Percentiles rank a stretch among this genome's conserved stretches.
These are phyloP conservation scores for Trochalopteron elliotii DNA, from an alignment of 2,113 vertebrate genomes.

Conservation along the genomic window DNA sequence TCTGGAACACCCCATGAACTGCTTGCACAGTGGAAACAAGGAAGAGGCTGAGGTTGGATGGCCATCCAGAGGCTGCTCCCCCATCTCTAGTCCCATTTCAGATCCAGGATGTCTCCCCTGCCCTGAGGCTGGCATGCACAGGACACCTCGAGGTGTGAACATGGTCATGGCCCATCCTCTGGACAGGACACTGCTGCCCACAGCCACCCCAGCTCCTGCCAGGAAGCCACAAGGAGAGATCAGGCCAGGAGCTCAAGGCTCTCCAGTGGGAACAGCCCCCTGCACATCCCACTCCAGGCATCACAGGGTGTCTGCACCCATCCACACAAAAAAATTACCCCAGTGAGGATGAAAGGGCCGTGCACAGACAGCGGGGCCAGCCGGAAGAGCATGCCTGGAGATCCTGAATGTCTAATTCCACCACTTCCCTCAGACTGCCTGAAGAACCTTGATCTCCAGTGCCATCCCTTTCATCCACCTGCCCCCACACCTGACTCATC, in stretches of 20 bases:
- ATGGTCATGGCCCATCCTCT: accelerated
- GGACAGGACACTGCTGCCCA: neutral
- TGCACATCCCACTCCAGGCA: neutral
- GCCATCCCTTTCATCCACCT: conserved; percentile 36
- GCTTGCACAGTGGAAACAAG: neutral
- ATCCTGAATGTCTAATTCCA: conserved; percentile 49
- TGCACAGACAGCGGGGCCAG: neutral
- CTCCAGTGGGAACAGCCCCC: neutral
- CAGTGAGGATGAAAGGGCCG: conserved; percentile 15
- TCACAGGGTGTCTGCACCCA: accelerated
- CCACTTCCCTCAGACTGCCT: conserved; percentile 35
- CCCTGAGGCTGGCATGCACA: neutral
- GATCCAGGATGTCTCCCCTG: neutral
- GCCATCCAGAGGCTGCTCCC: neutral
- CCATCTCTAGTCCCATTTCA: neutral
- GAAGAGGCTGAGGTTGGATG: neutral
- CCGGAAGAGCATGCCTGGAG: conserved; percentile 33
- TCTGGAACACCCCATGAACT: neutral
- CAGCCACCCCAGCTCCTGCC: neutral
- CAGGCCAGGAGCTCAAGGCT: neutral
- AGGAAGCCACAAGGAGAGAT: neutral
- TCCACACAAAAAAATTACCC: neutral
- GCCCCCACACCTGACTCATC: conserved; percentile 66
- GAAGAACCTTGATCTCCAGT: neutral
- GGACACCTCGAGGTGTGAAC: accelerated